These are phyloP conservation scores for Chrysomela aeneicollis DNA, from an alignment of 2,888 invertebrate species.

Conservation along the genomic window DNA sequence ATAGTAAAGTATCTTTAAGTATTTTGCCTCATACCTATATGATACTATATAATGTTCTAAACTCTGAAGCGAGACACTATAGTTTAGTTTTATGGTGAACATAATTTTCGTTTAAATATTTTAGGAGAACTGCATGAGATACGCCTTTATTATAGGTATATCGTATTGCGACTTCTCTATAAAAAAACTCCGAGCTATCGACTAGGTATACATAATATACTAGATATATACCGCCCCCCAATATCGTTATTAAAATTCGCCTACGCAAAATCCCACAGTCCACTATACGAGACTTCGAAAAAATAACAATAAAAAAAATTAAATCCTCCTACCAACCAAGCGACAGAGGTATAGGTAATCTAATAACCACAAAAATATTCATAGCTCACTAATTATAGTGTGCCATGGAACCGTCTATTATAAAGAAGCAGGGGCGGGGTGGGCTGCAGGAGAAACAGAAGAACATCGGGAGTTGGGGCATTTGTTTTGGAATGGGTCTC, in stretches of 20 bases:
- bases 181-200: too few species aligned
- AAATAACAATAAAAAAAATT: not conserved
- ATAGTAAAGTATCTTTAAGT: too few species aligned
- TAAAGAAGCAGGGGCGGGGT: conserved; percentile 59
- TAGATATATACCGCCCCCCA: not conserved
- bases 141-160: too few species aligned
- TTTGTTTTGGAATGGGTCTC: conserved; percentile 31
- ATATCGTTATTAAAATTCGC: conserved; percentile 6
- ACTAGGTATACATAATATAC: too few species aligned
- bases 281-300: not conserved
- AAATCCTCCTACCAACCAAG: not conserved
- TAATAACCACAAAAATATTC: conserved; percentile 54
- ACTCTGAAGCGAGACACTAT: too few species aligned
- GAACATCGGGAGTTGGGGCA: conserved; percentile 34
- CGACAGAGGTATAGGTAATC: conserved; percentile 15
- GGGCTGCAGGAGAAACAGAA: conserved; percentile 36
- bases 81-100: too few species aligned
- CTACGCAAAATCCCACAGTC: conserved; percentile 20
- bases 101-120: too few species aligned
- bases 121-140: too few species aligned
- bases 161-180: too few species aligned
- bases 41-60: too few species aligned
- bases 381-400: conserved; percentile 57
- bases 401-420: conserved; percentile 59
- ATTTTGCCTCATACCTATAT: too few species aligned